Evolutionary conservation across 2,113 vertebrate species (phyloP).

Genomic region (Ia io): DNA sequence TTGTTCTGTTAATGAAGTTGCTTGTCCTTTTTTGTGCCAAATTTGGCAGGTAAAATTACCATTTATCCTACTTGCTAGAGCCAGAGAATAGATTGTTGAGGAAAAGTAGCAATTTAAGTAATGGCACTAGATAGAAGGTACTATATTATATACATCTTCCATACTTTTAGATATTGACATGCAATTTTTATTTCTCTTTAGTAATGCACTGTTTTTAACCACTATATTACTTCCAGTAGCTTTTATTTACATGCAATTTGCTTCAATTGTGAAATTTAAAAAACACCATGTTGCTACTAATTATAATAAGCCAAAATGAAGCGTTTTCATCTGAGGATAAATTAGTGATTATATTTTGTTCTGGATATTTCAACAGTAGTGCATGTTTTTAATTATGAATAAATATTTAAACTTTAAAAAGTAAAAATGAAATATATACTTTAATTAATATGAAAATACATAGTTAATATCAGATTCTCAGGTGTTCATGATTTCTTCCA

Average conservation of each 20-base stretch:
- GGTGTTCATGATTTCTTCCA: background rate
- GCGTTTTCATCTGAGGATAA: slow-evolving; percentile 41
- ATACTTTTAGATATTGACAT: slow-evolving; percentile 68
- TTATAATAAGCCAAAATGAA: slow-evolving; percentile 46
- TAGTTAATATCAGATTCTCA: background rate
- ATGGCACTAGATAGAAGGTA: slow-evolving; percentile 67
- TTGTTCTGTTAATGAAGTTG: slow-evolving; percentile 79
- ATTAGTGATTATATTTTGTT: slow-evolving; percentile 37
- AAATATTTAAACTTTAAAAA: background rate
- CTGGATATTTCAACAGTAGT: slow-evolving; percentile 8
- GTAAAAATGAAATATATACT: background rate
- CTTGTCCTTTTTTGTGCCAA: slow-evolving; percentile 77
- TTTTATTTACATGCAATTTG: slow-evolving; percentile 44
- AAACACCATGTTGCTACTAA: slow-evolving; percentile 35
- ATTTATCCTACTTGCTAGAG: slow-evolving; percentile 69
- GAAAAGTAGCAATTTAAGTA: slow-evolving; percentile 77
- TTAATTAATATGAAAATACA: background rate
- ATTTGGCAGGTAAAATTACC: slow-evolving; percentile 80
- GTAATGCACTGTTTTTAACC: slow-evolving; percentile 49
- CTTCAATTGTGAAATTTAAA: slow-evolving; percentile 29
- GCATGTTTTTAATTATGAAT: slow-evolving; percentile 10
- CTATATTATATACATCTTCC: slow-evolving; percentile 58
- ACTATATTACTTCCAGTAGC: slow-evolving; percentile 20
- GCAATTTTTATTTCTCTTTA: slow-evolving; percentile 65
- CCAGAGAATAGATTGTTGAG: slow-evolving; percentile 62